A percentile compares a stretch with the other conserved stretches of the same genome.
phyloP scores from a whole-genome alignment of 2,797 vertebrate genomes.

The Nasua narica region DNA sequence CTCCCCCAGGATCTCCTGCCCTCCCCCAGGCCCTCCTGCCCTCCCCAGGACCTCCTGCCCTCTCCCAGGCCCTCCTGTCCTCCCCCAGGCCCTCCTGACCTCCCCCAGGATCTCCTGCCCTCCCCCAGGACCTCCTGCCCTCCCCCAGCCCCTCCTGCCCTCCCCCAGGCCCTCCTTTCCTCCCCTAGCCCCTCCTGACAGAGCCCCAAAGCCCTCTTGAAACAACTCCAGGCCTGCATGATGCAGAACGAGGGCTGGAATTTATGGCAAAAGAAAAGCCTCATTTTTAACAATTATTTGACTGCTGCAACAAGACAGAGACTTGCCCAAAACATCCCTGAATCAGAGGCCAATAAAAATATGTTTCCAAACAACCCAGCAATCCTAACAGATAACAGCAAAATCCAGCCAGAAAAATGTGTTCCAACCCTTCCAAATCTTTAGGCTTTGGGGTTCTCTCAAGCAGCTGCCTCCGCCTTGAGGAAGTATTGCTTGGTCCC shows the following conservation, averaged over 20 bases:
- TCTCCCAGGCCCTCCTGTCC: accelerated
- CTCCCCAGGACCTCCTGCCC: too few relatives aligned
- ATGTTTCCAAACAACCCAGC: not conserved
- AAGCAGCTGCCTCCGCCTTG: accelerated
- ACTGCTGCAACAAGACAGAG: not conserved
- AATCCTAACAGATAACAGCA: not conserved
- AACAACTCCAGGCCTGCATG: not conserved
- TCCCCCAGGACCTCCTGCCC: too few relatives aligned
- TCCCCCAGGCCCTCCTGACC: accelerated
- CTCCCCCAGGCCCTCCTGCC: too few relatives aligned
- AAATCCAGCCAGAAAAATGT: not conserved
- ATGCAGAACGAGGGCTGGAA: not conserved
- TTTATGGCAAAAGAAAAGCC: not conserved
- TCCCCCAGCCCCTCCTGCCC: too few relatives aligned
- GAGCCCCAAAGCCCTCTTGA: not conserved
- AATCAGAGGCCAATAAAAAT: not conserved
- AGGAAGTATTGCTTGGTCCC: accelerated
- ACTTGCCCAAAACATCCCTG: not conserved
- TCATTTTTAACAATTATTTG: not conserved
- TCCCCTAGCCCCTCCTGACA: too few relatives aligned
- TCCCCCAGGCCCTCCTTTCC: not conserved
- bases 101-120: too few relatives aligned
- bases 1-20: not conserved
- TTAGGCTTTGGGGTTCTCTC: accelerated
- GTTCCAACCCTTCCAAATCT: not conserved